These are phyloP conservation scores for Podarcis muralis DNA, from an alignment of 2,113 vertebrate species.

Conservation along the genomic window DNA sequence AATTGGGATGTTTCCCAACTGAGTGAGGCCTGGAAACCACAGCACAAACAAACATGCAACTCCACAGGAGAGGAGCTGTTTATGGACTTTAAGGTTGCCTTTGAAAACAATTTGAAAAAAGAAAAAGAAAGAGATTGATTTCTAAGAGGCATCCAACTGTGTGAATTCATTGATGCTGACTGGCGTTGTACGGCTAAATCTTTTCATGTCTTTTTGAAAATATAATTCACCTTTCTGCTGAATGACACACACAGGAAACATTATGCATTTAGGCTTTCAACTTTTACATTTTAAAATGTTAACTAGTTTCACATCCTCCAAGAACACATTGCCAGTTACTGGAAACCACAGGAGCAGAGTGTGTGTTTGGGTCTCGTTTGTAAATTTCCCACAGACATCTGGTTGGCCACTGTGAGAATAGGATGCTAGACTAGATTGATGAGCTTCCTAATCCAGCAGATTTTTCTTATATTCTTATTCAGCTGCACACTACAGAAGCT, in stretches of 20 bases:
- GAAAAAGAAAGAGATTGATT: neutral
- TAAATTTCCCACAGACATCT: no score
- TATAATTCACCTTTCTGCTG: neutral
- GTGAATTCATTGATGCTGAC: neutral
- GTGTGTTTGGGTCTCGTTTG: no score
- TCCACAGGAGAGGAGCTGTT: neutral
- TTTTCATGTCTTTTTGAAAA: neutral
- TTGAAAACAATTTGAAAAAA: slow-evolving; percentile 12
- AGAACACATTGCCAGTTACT: neutral
- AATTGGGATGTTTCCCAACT: slow-evolving; percentile 5
- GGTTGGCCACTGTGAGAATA: no score
- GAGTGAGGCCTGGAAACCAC: neutral
- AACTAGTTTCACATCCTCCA: neutral
- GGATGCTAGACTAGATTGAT: no score
- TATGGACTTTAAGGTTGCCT: neutral
- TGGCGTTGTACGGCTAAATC: neutral
- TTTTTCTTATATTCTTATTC: neutral
- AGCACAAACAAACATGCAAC: neutral
- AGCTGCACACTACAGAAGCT: neutral
- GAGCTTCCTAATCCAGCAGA: no score
- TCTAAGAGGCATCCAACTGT: neutral
- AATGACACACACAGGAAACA: neutral
- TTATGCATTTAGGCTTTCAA: neutral
- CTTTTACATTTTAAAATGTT: neutral
- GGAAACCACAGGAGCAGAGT: no score